Percentiles rank a stretch among this genome's conserved stretches.
Conservation (phyloP, 2,113 vertebrate genomes). For the Campylomormyrus tamandua region DNA sequence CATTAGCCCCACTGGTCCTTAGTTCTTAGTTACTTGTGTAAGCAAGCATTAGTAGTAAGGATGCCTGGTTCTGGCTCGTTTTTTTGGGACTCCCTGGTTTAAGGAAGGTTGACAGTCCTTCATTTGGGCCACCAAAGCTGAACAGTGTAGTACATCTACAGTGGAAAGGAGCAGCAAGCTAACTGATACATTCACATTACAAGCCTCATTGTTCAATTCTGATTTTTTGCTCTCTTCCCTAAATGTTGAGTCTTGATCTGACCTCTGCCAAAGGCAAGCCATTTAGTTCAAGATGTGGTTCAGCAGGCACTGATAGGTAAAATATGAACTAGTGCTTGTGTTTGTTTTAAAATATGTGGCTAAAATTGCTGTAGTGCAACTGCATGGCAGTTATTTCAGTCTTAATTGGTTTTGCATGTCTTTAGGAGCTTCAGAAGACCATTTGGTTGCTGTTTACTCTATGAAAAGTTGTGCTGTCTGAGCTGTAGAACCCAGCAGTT, state of each 20-base stretch:
- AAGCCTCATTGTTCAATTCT: neutral
- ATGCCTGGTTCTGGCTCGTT: neutral
- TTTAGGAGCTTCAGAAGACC: neutral
- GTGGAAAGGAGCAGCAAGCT: neutral
- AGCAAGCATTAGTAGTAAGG: neutral
- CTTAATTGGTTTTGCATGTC: neutral
- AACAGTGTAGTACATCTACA: neutral
- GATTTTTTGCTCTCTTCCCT: neutral
- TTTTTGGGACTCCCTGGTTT: neutral
- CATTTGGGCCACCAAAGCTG: neutral
- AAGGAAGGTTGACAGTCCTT: neutral
- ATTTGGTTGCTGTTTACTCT: neutral
- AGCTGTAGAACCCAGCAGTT: neutral
- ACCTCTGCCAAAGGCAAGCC: neutral
- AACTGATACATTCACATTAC: neutral
- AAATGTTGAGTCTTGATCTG: neutral
- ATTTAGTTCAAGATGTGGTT: neutral
- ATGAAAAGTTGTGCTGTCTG: neutral
- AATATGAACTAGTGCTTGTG: neutral
- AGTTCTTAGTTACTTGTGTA: neutral
- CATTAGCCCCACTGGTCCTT: neutral
- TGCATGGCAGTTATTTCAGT: neutral
- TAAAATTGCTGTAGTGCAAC: neutral
- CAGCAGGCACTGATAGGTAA: neutral
- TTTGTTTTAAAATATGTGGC: neutral